Evolutionary conservation across 2,888 invertebrate genomes (phyloP).

Genomic region (Prosapia bicincta): DNA sequence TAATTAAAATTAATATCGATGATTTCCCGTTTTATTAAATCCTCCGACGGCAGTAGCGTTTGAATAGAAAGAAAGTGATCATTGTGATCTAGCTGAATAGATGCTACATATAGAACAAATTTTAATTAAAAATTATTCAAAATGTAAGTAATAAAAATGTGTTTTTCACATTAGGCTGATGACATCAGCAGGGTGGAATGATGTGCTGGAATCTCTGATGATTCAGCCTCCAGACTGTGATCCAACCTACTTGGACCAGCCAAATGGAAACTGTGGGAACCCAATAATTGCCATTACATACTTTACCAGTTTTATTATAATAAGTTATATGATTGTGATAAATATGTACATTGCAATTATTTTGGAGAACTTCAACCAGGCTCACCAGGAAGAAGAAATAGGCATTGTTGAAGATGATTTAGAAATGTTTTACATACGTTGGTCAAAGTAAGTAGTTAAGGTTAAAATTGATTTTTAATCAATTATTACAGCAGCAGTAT

Average conservation of each 20-base stretch:
- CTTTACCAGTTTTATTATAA: slow-evolving; percentile 92
- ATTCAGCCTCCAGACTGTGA: slow-evolving; percentile 87
- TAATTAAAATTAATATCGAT: no score
- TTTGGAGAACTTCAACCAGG: slow-evolving; percentile 95
- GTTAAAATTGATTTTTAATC: no score
- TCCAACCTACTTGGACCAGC: slow-evolving; percentile 63
- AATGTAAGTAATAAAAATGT: no score
- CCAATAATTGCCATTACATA: slow-evolving; percentile 87
- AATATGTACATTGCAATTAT: slow-evolving; percentile 99
- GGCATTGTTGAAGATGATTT: slow-evolving; percentile 96
- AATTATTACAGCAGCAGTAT: no score
- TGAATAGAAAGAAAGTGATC: no score
- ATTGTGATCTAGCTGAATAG: no score
- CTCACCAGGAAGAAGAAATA: slow-evolving; percentile 95
- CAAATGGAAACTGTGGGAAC: slow-evolving; percentile 89
- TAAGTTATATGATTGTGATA: slow-evolving; percentile 96
- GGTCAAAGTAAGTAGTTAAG: slow-evolving; percentile 96
- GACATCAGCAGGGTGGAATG: slow-evolving; percentile 97
- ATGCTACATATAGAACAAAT: no score
- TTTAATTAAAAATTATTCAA: no score
- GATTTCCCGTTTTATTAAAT: no score
- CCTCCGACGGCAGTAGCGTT: no score
- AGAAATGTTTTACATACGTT: slow-evolving; percentile 96
- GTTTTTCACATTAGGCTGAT: no score
- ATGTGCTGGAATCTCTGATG: slow-evolving; percentile 89